Base-by-base conservation (phyloP, 2,113 vertebrate species). In the Heterotilapia buettikoferi region DNA sequence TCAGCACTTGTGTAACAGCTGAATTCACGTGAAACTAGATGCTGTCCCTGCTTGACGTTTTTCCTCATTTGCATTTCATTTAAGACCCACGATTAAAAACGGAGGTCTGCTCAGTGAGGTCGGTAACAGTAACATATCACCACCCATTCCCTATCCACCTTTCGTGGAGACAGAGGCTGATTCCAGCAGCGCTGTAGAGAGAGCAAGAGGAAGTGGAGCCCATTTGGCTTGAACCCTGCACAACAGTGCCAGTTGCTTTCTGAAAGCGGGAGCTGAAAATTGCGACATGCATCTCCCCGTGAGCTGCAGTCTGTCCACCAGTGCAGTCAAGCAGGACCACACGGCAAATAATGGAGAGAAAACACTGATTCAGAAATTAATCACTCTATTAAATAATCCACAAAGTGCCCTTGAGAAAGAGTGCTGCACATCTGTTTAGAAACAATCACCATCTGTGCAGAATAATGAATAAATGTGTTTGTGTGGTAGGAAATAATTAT, bases 281-380 rank as follows among this genome's bases (percentile, higher is more conserved):
- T 91, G 56, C 26, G 18, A 92, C 90, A 80, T 61, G 88, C 73
- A 57, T 92, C 92, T 92, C 91, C 88, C 90, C 83, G 63, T 87
- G 93, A 91, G 93, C 91, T 87, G 83, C 92, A 93, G 92, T 93
- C 94, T 94, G 93, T 95, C 91, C 85, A 86, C 71, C 59, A 6
- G 85, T 82, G 89, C 91, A 90, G 84, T 80, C 89, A 84, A 50
- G 89, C 86, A 88, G 84, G 86, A 90, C 86, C 18, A 14, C 68
- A 86, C 4, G 9, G 63, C 83, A 91, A 92, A 94, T 84, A 94
- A 93, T 61, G 80, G 81, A 88, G 84, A 76, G 43, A 91, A 93
- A 92, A 90, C 82, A 91, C 26, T 14, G 71, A 92, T 92, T 85
- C 63, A 12, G 81, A 89, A 93, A 94, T 92, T 56, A 94, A 95